phyloP scores from a whole-genome alignment of 2,797 vertebrate genomes.

The Epinephelus malabaricus region DNA sequence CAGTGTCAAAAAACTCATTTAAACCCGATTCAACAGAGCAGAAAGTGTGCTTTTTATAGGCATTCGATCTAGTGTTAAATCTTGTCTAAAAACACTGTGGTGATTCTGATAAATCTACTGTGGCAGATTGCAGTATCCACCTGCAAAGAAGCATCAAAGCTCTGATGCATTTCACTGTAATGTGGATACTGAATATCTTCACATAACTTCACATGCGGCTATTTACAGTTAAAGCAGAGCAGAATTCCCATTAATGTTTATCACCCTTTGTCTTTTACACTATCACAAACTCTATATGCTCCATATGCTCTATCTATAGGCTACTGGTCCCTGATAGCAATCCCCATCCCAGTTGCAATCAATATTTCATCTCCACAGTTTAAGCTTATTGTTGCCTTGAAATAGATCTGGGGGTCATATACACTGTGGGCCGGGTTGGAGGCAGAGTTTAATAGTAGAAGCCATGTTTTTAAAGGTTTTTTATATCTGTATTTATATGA shows the following conservation, averaged over 20 bases:
- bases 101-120: not conserved
- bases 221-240: not conserved
- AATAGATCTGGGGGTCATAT: constrained; percentile 44
- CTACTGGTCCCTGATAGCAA: constrained; percentile 43
- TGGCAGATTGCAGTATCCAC: not conserved
- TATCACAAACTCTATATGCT: constrained; percentile 28
- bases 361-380: constrained; percentile 74
- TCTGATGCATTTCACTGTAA: not conserved
- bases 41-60: not conserved
- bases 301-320: constrained; percentile 24
- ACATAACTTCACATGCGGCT: not conserved
- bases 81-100: not conserved
- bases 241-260: not conserved
- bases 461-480: not conserved
- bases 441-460: not conserved
- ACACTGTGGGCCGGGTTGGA: not conserved
- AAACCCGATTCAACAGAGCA: not conserved
- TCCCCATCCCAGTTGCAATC: constrained; percentile 57
- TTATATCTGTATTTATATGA: not conserved
- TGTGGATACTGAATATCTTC: not conserved
- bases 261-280: not conserved
- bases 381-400: constrained; percentile 52
- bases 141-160: not conserved
- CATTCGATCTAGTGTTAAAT: too few species aligned
- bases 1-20: not conserved